Evolutionary conservation across 1,140 invertebrate species (phyloP).

Genomic region (Mycetomoellerius zeteki): DNA sequence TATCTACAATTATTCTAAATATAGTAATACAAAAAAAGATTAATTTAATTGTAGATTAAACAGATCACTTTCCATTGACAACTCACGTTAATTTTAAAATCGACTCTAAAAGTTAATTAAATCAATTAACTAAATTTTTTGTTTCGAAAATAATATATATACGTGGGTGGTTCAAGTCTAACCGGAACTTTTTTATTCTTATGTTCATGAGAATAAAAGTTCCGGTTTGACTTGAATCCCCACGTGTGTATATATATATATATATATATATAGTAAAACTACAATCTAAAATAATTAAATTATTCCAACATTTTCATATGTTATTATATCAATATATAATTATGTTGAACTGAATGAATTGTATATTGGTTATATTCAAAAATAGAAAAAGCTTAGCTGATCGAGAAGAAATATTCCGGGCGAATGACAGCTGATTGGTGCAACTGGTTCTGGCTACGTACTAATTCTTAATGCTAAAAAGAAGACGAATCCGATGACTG

Average conservation of each 20-base stretch:
- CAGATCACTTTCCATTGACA: background rate
- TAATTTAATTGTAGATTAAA: background rate
- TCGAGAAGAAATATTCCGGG: background rate
- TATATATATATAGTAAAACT: background rate
- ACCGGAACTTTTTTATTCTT: no score
- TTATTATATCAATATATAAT: background rate
- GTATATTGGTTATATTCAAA: background rate
- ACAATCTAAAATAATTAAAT: background rate
- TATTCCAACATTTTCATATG: background rate
- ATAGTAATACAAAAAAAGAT: background rate
- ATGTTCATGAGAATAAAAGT: no score
- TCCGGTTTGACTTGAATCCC: no score
- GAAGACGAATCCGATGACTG: conserved; percentile 13
- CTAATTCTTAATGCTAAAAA: conserved; percentile 27
- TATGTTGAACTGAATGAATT: background rate
- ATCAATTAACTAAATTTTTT: background rate
- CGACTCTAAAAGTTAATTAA: background rate
- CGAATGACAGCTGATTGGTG: background rate
- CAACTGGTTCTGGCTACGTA: conserved; percentile 10
- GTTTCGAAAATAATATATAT: background rate
- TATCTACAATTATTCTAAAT: background rate
- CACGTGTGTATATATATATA: no score
- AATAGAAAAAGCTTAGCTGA: background rate
- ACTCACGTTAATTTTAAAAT: conserved; percentile 15
- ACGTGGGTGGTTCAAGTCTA: no score